Evolutionary conservation across 2,888 invertebrate species (phyloP), one percentile per base, ranked within the genome.

Genomic region (Galerucella nymphaeae): DNA sequence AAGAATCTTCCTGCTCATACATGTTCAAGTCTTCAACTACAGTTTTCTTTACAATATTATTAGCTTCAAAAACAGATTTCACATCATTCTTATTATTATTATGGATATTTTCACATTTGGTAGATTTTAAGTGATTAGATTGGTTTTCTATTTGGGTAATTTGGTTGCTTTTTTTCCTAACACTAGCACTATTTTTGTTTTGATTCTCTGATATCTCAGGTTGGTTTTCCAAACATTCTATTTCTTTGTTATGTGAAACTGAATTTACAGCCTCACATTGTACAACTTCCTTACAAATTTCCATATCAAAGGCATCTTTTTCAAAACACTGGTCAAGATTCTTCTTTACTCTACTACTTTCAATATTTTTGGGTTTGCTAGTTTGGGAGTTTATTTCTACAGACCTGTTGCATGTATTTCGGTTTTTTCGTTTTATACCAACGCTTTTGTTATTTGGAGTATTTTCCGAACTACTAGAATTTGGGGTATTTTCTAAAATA

Each of bases 401-500:
- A 16, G 57, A 50, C 18, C 42, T 66, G 10, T 61, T 48, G 2
- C 58, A 69, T 23, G 23, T 23, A 42, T 9, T 55, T 10, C 53
- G 42, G 38, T 48, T 48, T 30, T 20, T 66, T 67, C 45, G 53
- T 41, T 41, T 38, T 41, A 41, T 50, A 18, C 11, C 2, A 64
- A 11, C 42, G 41, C 50, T 62, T 30, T 66, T 61, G 5, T 64
- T 73, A n/a, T 67, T 50, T 38, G 77, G 77, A n/a, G 77, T 75
- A 16, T 53, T 63, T 58, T 71, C 48, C 30, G 30, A 38, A 38
- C 8, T 62, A 42, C 66, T 61, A 9, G 61, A 71, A n/a, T 70
- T 50, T 42, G 77, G 77, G 13, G 77, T 75, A 20, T 57, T 66
- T 58, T 71, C 48, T 30, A 64, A 53, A 18, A 11, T 53, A 62